Base-by-base conservation (phyloP, 1,140 invertebrate genomes). In the Aphelinus atriplicis region DNA sequence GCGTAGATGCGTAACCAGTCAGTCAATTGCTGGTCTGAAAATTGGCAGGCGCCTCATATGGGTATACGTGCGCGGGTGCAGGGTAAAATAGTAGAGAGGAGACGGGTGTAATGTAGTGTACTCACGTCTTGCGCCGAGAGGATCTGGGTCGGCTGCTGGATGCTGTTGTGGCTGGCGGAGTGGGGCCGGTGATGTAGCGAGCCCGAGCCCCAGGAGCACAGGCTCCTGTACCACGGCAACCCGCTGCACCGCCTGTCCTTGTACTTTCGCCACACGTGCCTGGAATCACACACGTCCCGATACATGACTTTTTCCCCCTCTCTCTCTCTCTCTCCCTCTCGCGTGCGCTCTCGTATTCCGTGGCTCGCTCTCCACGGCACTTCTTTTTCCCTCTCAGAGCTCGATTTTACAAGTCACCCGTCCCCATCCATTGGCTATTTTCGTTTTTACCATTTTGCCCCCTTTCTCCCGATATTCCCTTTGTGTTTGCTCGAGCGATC, bases 81-180 rank as follows among this genome's bases (percentile, higher is more conserved):
- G 26, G 26, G 26, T 26, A 26, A 26, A 26, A 26, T 26, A 26
- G 26, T 26, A 26, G 26, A 26, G 26, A 26, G 26, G 26, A 53
- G 9, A 53, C 51, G 9, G 51, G 9, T 53, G 9, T 6, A 9
- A 53, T 53, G 51, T 6, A 53, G 47, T 65, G 5, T 42, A 86
- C 86, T 88, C 78, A 88, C 86, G 79, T 88, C 85, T 81, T 88
- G 85, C n/a, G 84, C 86, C 26, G 86, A 88, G 66, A 88, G 84
- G 65, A 88, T 84, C 79, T 84, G 83, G 75, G 86, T 84, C 48
- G 84, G 84, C 51, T 82, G 81, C 71, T 86, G 83, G 76, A 85
- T 83, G 78, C 80, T 81, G 73, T 26, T 55, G 45, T 71, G 68
- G 63, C 81, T 82, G 73, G 81, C 80, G 51, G 83, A 82, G 77